These are phyloP conservation scores for Choreutis nemorana DNA, from an alignment of 2,888 invertebrate genomes.

Conservation along the genomic window DNA sequence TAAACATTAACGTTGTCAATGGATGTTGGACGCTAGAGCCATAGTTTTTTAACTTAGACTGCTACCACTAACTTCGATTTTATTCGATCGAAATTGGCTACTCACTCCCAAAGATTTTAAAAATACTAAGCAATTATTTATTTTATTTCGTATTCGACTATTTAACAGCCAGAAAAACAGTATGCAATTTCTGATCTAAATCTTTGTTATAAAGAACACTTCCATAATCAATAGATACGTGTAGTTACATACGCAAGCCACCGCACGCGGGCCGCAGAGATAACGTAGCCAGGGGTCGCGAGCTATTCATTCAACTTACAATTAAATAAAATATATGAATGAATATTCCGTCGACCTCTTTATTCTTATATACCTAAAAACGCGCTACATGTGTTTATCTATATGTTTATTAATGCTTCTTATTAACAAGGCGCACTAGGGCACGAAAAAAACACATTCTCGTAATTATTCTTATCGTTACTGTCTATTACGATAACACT, in stretches of 20 bases:
- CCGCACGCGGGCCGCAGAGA: slow-evolving; percentile 14
- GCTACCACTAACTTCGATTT: too few relatives aligned
- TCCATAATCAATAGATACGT: too few relatives aligned
- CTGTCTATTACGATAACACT: slow-evolving; percentile 1
- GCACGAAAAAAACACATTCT: slow-evolving; percentile 37
- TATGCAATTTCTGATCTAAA: too few relatives aligned
- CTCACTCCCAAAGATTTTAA: too few relatives aligned
- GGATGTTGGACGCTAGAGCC: too few relatives aligned
- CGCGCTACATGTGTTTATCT: slow-evolving; percentile 6
- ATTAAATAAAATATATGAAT: slow-evolving; percentile 39
- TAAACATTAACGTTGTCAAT: too few relatives aligned
- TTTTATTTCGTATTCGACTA: too few relatives aligned
- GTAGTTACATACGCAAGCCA: slow-evolving; percentile 6
- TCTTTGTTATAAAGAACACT: too few relatives aligned
- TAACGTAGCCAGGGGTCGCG: slow-evolving; percentile 37
- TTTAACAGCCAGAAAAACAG: too few relatives aligned
- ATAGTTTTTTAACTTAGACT: too few relatives aligned
- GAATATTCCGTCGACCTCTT: slow-evolving; percentile 15
- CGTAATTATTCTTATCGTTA: slow-evolving; percentile 34
- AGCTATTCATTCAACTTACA: slow-evolving; percentile 39
- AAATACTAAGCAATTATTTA: too few relatives aligned
- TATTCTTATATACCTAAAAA: slow-evolving; percentile 13
- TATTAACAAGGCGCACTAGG: slow-evolving; percentile 11
- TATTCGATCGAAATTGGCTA: too few relatives aligned
- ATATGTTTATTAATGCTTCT: slow-evolving; percentile 3